Base-by-base conservation (phyloP, 2,888 invertebrate genomes). In the Abrostola triplasia region DNA sequence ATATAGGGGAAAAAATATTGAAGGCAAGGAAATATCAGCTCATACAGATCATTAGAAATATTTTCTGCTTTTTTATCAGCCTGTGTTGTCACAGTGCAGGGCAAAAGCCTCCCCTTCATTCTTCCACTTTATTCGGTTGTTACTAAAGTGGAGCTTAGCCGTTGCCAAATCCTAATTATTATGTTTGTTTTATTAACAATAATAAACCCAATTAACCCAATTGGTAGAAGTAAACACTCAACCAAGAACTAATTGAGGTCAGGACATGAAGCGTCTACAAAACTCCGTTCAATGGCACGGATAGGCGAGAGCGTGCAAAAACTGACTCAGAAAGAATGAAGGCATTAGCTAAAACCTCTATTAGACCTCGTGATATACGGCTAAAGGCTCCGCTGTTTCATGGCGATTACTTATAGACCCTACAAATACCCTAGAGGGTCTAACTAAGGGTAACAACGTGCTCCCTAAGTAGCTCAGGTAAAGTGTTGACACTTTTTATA, bases 351-450 rank as follows among this genome's bases (percentile, higher is more conserved):
- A 87, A 89, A 88, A 88, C 87, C 80, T 86, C 87, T 86, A 87
- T 88, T 88, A 86, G 81, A 62, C 68, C 73, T 75, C 72, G 86
- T 90, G 89, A 90, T 85, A 88, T 87, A 90, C 84, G 88, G 86
- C 50, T 78, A 80, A 57, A 57, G 66, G 66, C 78, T 73, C 73
- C 82, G 80, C 81, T 83, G 83, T 84, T 85, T 82, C 84, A 84
- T 82, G 83, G 83, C 83, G 83, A 88, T 88, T 85, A 86, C 82
- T 81, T 79, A 79, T 73, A 66, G 70, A 71, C 71, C 69, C 64
- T 49, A 57, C 70, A 60, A 64, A 80, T 70, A 76, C 80, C 76
- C 81, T 64, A 49, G 77, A 71, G 80, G 53, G 63, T 51, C 76
- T 78, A 68, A 72, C 66, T 67, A 67, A 77, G 65, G 67, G 71